Percentiles rank a stretch among this genome's conserved stretches.
Conservation (phyloP, 2,113 vertebrate genomes). For the Sphyrna mokarran region DNA sequence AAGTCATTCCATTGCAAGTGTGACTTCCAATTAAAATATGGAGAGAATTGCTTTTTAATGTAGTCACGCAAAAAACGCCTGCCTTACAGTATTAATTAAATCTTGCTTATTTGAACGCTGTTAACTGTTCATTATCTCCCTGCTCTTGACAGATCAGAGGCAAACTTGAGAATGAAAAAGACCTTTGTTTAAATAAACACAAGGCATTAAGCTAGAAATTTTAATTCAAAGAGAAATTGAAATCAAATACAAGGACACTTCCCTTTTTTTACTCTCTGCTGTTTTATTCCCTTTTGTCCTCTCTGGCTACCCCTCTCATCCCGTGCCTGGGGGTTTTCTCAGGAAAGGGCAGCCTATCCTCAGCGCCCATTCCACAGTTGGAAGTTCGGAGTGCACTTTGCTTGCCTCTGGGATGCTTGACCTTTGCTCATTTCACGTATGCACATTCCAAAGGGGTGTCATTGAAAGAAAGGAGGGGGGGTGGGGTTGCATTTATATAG, state of each 20-base stretch:
- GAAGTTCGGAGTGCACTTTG: not conserved
- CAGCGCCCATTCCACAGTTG: not conserved
- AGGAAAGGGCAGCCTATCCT: not conserved
- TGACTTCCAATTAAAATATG: constrained; percentile 37
- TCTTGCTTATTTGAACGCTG: constrained; percentile 5
- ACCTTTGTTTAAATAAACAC: not conserved
- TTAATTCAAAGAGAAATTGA: not conserved
- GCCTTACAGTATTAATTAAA: constrained; percentile 32
- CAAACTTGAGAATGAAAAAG: not conserved
- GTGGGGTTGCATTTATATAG: not conserved
- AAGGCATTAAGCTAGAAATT: not conserved
- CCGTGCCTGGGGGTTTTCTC: not conserved
- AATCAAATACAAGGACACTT: not conserved
- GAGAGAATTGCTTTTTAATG: constrained; percentile 31
- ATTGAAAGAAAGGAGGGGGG: not conserved
- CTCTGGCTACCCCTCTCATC: not conserved
- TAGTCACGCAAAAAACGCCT: not conserved
- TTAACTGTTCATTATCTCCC: constrained; percentile 26
- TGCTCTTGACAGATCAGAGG: not conserved
- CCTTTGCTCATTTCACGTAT: not conserved
- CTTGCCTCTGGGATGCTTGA: not conserved
- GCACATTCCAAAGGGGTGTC: not conserved
- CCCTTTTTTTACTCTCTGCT: not conserved
- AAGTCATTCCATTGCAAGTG: not conserved
- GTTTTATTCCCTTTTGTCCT: not conserved